Percentiles rank a stretch among this genome's conserved stretches.
phyloP scores from a whole-genome alignment of 2,113 vertebrate species.

The Prunella fulvescens region DNA sequence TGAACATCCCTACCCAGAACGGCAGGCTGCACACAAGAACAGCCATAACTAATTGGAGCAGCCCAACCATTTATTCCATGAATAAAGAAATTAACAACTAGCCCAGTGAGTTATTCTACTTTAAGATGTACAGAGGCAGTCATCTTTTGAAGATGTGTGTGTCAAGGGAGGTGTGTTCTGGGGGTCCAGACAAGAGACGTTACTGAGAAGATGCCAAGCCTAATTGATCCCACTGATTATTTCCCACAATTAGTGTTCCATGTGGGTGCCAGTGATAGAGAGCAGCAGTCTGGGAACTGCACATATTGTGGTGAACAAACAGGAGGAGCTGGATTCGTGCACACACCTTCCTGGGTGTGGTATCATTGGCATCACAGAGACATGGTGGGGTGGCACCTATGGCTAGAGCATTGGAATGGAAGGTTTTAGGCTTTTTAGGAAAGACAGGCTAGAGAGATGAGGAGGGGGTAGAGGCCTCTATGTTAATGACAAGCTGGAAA shows the following conservation, averaged over 20 bases:
- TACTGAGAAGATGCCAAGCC: background rate
- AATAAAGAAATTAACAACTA: background rate
- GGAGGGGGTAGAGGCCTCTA: background rate
- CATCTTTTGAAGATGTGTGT: background rate
- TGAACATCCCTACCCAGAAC: background rate
- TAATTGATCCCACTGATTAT: background rate
- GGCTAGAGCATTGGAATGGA: background rate
- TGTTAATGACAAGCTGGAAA: background rate
- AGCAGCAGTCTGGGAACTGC: background rate
- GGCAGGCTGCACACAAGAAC: background rate
- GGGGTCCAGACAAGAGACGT: background rate
- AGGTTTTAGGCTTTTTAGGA: background rate
- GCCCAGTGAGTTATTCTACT: background rate
- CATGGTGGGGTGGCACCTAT: accelerated
- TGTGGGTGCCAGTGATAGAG: background rate
- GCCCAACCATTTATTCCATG: background rate
- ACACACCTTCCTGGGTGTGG: accelerated
- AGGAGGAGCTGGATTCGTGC: accelerated
- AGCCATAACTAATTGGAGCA: background rate
- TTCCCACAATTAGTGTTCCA: too few relatives aligned
- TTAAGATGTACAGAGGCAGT: background rate
- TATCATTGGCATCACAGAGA: background rate
- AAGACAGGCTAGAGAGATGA: background rate
- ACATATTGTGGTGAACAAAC: accelerated
- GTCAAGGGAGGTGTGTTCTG: background rate